These are phyloP conservation scores for Prinia subflava DNA, from an alignment of 2,113 vertebrate genomes.

Conservation along the genomic window DNA sequence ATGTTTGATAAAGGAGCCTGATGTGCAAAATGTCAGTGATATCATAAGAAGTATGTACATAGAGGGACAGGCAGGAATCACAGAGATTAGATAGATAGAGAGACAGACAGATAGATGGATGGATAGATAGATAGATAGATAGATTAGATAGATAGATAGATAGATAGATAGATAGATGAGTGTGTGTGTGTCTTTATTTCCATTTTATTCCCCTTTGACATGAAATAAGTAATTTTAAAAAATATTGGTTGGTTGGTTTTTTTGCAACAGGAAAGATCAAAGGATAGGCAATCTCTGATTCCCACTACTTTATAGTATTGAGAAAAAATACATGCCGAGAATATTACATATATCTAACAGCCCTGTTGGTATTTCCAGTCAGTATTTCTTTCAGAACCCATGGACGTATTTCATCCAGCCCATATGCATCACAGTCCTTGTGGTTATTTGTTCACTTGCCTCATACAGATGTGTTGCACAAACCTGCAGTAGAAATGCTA, in stretches of 20 bases:
- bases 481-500: neutral
- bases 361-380: neutral
- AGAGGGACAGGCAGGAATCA: neutral
- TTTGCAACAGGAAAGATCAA: neutral
- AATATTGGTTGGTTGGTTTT: rapidly evolving
- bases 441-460: neutral
- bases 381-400: neutral
- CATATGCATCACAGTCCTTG: neutral
- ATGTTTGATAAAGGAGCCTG: neutral
- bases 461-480: neutral
- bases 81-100: neutral
- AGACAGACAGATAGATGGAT: too few species aligned
- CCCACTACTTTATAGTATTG: neutral
- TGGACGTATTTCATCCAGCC: neutral
- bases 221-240: neutral
- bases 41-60: neutral
- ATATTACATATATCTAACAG: neutral
- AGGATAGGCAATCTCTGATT: neutral
- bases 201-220: neutral
- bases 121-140: too few species aligned
- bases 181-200: neutral
- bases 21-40: neutral
- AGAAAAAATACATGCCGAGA: neutral
- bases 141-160: too few species aligned
- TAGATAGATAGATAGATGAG: too few species aligned